Percentiles rank a stretch among this genome's conserved stretches.
These are phyloP conservation scores for Mimumesa dahlbomi DNA, from an alignment of 2,888 invertebrate species.

Conservation along the genomic window DNA sequence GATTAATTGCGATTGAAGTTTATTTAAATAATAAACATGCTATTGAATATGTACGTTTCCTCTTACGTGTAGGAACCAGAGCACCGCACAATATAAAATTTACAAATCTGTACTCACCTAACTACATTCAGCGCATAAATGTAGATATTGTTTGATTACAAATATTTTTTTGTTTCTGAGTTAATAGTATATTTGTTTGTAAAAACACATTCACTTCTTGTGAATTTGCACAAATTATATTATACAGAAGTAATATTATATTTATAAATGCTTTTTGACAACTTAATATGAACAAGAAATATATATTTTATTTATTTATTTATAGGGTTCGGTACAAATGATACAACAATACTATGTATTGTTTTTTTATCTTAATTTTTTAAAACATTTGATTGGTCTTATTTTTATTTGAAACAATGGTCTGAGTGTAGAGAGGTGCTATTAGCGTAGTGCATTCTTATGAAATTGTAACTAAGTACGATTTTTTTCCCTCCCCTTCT, in stretches of 20 bases:
- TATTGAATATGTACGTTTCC: slow-evolving; percentile 80
- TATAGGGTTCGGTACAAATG: background rate
- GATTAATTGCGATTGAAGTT: slow-evolving; percentile 29
- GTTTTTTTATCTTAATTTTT: slow-evolving; percentile 15
- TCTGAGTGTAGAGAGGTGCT: slow-evolving; percentile 74
- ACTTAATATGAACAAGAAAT: slow-evolving; percentile 2
- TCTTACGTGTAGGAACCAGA: slow-evolving; percentile 67
- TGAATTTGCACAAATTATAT: slow-evolving; percentile 4
- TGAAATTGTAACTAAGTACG: slow-evolving; percentile 76
- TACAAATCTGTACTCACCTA: slow-evolving; percentile 63
- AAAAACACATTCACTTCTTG: background rate
- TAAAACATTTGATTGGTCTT: slow-evolving; percentile 11
- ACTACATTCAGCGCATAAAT: slow-evolving; percentile 69
- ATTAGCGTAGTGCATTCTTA: slow-evolving; percentile 66
- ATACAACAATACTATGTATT: slow-evolving; percentile 1
- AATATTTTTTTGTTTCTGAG: background rate
- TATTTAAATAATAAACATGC: slow-evolving; percentile 33
- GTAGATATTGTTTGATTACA: slow-evolving; percentile 4
- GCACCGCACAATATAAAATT: slow-evolving; percentile 59
- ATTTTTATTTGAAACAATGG: slow-evolving; percentile 34
- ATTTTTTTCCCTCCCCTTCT: slow-evolving; percentile 79
- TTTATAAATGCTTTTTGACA: slow-evolving; percentile 18
- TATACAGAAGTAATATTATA: background rate
- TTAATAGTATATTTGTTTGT: slow-evolving; percentile 6
- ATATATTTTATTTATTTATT: background rate